phyloP scores from a whole-genome alignment of 2,888 invertebrate species.

The Caenorhabditis sp. region DNA sequence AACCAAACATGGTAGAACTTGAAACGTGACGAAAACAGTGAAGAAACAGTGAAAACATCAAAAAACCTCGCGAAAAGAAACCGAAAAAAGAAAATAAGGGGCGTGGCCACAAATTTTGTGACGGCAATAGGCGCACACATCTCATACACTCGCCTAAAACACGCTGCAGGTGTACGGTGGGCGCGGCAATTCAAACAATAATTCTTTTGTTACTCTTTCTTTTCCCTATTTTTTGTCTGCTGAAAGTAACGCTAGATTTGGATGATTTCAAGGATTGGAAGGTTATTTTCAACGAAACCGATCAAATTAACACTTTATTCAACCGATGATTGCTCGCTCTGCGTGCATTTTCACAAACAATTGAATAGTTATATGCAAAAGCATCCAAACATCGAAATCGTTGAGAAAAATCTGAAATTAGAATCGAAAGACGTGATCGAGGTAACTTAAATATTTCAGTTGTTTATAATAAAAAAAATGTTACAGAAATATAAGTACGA shows the following conservation, averaged over 20 bases:
- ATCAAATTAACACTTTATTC: constrained; percentile 41
- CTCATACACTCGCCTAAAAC: constrained; percentile 20
- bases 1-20: no score
- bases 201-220: neutral
- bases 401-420: constrained; percentile 25
- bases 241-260: no score
- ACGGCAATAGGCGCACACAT: neutral
- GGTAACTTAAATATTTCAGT: constrained; percentile 12
- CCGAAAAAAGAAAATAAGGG: neutral
- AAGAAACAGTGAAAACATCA: neutral
- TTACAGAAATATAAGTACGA: constrained; percentile 72
- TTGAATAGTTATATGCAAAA: constrained; percentile 39
- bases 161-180: constrained; percentile 1
- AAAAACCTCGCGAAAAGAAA: neutral
- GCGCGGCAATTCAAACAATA: constrained; percentile 3
- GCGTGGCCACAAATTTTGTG: neutral
- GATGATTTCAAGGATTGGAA: neutral
- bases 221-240: no score
- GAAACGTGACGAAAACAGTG: constrained; percentile 1
- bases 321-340: constrained; percentile 47
- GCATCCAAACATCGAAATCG: constrained; percentile 27
- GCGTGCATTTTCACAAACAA: constrained; percentile 50
- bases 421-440: constrained; percentile 30
- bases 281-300: constrained; percentile 7
- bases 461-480: constrained; percentile 48